Conservation (phyloP, 1,140 invertebrate genomes). For the Nilaparvata lugens region DNA sequence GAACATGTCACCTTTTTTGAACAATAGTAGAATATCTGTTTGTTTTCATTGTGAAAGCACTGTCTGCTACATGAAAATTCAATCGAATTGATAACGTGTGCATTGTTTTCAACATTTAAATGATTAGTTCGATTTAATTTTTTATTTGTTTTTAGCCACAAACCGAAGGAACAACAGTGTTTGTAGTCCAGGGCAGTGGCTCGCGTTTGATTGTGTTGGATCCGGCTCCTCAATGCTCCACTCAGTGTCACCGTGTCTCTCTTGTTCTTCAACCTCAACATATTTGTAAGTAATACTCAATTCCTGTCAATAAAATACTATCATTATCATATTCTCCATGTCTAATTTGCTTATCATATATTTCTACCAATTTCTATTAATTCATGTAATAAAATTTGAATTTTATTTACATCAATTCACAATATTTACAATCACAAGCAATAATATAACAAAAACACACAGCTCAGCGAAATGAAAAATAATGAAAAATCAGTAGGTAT, state of each 20-base stretch:
- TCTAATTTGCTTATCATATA: not conserved
- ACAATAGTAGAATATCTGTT: too few relatives aligned
- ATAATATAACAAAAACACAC: too few relatives aligned
- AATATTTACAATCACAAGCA: too few relatives aligned
- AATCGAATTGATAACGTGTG: too few relatives aligned
- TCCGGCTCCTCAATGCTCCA: constrained; percentile 55
- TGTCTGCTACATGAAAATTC: too few relatives aligned
- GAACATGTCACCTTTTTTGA: too few relatives aligned
- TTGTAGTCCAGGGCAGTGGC: constrained; percentile 55
- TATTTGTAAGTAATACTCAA: constrained; percentile 49
- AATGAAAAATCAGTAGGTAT: not conserved
- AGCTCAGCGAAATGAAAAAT: not conserved
- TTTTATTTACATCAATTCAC: too few relatives aligned
- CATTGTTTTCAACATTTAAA: too few relatives aligned
- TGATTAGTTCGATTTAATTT: too few relatives aligned
- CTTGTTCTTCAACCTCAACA: constrained; percentile 52
- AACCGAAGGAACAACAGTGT: constrained; percentile 65
- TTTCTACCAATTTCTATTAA: too few relatives aligned
- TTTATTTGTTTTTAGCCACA: constrained; percentile 42
- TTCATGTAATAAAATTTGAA: too few relatives aligned
- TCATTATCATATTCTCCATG: not conserved
- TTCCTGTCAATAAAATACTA: constrained; percentile 15
- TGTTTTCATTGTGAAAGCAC: too few relatives aligned
- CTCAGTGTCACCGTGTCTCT: constrained; percentile 51
- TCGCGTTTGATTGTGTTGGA: constrained; percentile 50